Percentiles rank a stretch among this genome's conserved stretches.
These are phyloP conservation scores for Drosophila suzukii DNA, from an alignment of 1,140 invertebrate genomes.

Conservation along the genomic window DNA sequence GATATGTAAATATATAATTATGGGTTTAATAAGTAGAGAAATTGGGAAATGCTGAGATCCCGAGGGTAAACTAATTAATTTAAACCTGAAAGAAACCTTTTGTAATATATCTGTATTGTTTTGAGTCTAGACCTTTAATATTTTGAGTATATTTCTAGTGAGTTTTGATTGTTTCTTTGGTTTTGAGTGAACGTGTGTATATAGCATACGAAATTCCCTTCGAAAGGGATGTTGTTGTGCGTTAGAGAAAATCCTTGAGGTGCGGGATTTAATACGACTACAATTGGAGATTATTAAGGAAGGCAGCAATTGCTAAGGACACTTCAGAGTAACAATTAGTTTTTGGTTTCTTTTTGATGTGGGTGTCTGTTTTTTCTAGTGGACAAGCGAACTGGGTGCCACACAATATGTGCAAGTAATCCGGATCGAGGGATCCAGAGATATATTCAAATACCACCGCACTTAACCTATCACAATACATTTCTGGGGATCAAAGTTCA, in stretches of 20 bases:
- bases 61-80: slow-evolving; percentile 6
- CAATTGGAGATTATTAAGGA: slow-evolving; percentile 23
- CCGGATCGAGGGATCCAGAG: slow-evolving; percentile 23
- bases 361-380: slow-evolving; percentile 30
- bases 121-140: slow-evolving; percentile 14
- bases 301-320: slow-evolving; percentile 65
- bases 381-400: slow-evolving; percentile 23
- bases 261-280: slow-evolving; percentile 22
- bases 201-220: slow-evolving; percentile 26
- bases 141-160: slow-evolving; percentile 17
- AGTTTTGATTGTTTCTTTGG: slow-evolving; percentile 16
- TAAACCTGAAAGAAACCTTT: slow-evolving; percentile 23
- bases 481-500: slow-evolving; percentile 41
- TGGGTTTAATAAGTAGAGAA: background rate
- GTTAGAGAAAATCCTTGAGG: slow-evolving; percentile 16
- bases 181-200: slow-evolving; percentile 14
- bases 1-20: slow-evolving; percentile 25
- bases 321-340: slow-evolving; percentile 67
- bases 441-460: slow-evolving; percentile 22
- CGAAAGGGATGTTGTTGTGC: slow-evolving; percentile 11
- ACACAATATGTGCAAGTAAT: slow-evolving; percentile 23
- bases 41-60: slow-evolving; percentile 7
- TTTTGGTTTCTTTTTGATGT: slow-evolving; percentile 19
- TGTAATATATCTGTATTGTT: slow-evolving; percentile 6
- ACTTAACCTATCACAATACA: slow-evolving; percentile 53